Evolutionary conservation across 2,888 invertebrate genomes (phyloP), one percentile per base, ranked within the genome.

Genomic region (Drosophila peninsularis): DNA sequence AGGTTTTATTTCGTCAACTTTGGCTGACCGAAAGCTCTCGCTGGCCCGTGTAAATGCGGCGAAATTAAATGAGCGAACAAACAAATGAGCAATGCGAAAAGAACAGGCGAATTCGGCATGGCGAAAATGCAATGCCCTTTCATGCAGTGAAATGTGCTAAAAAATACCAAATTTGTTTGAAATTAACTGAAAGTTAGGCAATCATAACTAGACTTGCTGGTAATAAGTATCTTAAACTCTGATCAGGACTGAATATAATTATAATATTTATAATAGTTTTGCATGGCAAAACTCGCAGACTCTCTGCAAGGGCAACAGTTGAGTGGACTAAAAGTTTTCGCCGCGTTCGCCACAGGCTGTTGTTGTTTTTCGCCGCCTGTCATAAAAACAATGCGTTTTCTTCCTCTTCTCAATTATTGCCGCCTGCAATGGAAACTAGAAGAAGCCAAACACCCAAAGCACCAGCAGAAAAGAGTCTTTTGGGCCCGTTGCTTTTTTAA

Each of bases 361-460:
- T 36, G 47, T 42, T 27, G 41, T 41, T 60, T 32, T 19, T 41
- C 50, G 42, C 36, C 21, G 42, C 34, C 27, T 42, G 66, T 34
- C 64, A 74, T 75, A 75, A 85, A 85, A 82, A 80, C 78, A 80
- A 80, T 82, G 80, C 82, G 78, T 62, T 79, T 74, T 24, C 21
- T 24, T 44, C 34, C 13, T 34, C 36, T 39, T 64, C 82, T 78
- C 78, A 85, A 85, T 85, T 85, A 80, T 83, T 81, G 81, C 81
- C 76, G 81, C 69, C 74, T 74, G 82, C 74, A 77, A 82, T 82
- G 76, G 80, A 75, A 80, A 67, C 80, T 84, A 84, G 80, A 75
- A 64, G 62, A 66, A 74, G 76, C 53, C 14, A 9, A 19, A 49
- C 34, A n/a, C 17, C 24, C 27, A n/a, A n/a, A 36, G 50, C 57